Evolutionary conservation across 2,113 vertebrate species (phyloP).

Genomic region (Thymallus thymallus): DNA sequence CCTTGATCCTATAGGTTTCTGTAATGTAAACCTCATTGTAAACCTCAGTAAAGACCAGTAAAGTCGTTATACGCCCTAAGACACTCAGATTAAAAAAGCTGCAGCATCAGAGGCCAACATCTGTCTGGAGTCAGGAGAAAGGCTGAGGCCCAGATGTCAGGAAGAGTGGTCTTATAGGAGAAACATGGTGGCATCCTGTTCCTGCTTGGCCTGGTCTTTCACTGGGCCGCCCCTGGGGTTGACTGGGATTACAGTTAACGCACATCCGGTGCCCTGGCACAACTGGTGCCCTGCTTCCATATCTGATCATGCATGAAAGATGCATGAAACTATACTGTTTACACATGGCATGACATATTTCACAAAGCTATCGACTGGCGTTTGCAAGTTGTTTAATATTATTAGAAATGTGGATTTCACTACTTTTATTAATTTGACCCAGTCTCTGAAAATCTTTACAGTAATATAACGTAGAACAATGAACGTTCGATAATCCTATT

Average conservation of each 20-base stretch:
- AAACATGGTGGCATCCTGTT: background rate
- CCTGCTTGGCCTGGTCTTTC: conserved; percentile 50
- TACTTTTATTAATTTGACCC: background rate
- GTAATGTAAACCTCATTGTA: conserved; percentile 10
- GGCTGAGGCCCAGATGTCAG: conserved; percentile 70
- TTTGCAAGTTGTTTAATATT: no score
- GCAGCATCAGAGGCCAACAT: conserved; percentile 50
- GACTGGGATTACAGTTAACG: conserved; percentile 57
- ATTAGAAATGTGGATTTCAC: no score
- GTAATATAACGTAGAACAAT: background rate
- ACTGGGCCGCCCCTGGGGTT: conserved; percentile 59
- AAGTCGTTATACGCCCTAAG: no score
- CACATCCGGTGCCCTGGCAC: background rate
- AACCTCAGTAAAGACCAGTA: conserved; percentile 27
- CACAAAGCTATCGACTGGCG: no score
- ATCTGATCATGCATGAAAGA: no score
- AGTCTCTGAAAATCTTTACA: background rate
- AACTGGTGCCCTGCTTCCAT: no score
- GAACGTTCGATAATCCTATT: background rate
- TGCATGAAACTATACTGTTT: no score
- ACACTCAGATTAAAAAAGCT: conserved; percentile 51
- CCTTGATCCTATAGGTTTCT: background rate
- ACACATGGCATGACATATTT: no score
- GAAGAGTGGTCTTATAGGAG: conserved; percentile 69
- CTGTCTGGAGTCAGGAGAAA: conserved; percentile 66